Conservation (phyloP, 1,140 invertebrate species). For the Drosophila ambigua region DNA sequence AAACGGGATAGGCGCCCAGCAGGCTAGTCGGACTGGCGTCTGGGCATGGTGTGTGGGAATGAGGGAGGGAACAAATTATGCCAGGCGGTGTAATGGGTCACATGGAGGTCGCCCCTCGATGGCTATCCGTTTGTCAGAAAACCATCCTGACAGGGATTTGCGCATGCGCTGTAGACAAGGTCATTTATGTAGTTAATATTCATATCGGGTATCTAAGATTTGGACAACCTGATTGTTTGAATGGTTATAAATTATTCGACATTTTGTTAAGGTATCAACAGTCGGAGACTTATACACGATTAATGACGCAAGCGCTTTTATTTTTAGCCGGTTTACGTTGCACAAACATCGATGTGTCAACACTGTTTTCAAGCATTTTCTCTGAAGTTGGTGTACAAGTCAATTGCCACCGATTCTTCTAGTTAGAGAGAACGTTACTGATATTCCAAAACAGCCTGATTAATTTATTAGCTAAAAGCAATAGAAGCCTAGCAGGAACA, state of each 20-base stretch:
- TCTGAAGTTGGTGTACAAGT: not conserved
- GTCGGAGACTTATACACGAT: no score
- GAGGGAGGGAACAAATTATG: no score
- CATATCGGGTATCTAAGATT: conserved; percentile 17
- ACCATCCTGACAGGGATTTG: conserved; percentile 4
- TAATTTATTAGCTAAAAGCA: not conserved
- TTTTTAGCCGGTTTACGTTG: no score
- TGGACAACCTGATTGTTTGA: conserved; percentile 16
- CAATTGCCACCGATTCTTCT: not conserved
- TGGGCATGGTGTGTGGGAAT: conserved; percentile 4
- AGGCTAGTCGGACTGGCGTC: conserved; percentile 65
- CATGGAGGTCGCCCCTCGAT: conserved; percentile 18
- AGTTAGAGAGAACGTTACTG: not conserved
- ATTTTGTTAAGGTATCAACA: not conserved
- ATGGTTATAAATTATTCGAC: conserved; percentile 22
- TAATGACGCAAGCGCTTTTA: conserved; percentile 19
- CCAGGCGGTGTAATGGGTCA: conserved; percentile 1
- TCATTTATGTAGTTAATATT: conserved; percentile 31
- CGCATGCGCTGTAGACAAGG: conserved; percentile 8
- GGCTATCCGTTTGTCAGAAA: not conserved
- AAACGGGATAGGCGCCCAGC: conserved; percentile 45
- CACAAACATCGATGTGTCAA: conserved; percentile 3
- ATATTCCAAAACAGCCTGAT: no score
- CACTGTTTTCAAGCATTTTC: not conserved
- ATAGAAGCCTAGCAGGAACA: not conserved